Evolutionary conservation across 2,797 vertebrate genomes (phyloP), one percentile per base, ranked within the genome.

Genomic region (Hoplostethus mediterraneus): DNA sequence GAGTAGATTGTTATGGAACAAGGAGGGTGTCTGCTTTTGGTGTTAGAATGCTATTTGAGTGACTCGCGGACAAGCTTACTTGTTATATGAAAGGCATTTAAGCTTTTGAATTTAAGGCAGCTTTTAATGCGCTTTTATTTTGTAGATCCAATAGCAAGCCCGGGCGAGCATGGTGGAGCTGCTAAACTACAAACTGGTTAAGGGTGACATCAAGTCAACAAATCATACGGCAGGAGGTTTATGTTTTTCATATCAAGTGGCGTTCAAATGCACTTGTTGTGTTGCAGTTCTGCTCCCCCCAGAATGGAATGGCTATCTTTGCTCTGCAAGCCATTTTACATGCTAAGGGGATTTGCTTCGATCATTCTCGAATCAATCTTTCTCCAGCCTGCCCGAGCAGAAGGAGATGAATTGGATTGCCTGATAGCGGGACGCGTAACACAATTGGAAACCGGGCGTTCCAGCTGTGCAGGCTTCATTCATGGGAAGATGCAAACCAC

Each of bases 51-150:
- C 21, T 36, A 21, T 47, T 67, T 17, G 51, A 55, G 52, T 67
- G 52, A 56, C 30, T 54, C 52, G 12, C 13, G 54, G 38, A 56
- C 52, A 45, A 56, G n/a, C 38, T 55, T 52, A 66, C 63, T 21
- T n/a, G 8, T 14, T 16, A 6, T 44, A 21, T 45, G 53, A 57
- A 40, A 40, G 38, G 9, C 38, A 40, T 8, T 40, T 40, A 40
- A 10, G 38, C 4, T 33, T 33, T 6, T 33, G 33, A 6, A 5
- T 33, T 33, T 4, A 33, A 33, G 33, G 30, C 30, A 40, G 40
- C 17, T 42, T 44, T 65, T 51, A 55, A 55, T 57, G 42, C 7
- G 17, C 28, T 44, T 12, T 57, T 30, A 57, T 67, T 67, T 67
- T 54, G 28, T 57, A 48, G 25, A 57, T 57, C 1, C 10, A 30